Conservation (phyloP, 2,888 invertebrate genomes). For the Scelioninae gen. 1 region DNA sequence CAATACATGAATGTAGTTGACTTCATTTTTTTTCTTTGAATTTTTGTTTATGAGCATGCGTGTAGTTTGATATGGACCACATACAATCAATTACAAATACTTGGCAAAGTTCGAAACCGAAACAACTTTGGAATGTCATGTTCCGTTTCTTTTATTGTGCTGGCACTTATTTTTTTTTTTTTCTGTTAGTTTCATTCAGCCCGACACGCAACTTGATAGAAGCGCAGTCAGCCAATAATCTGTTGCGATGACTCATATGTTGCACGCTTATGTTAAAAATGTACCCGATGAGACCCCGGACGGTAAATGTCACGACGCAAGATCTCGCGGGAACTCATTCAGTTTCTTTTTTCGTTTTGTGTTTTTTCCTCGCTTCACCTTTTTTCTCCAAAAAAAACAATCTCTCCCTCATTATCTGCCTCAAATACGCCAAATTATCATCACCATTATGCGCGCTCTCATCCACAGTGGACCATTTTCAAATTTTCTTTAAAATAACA, state of each 20-base stretch:
- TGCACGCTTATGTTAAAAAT: conserved; percentile 68
- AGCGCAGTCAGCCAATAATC: conserved; percentile 71
- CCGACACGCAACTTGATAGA: conserved; percentile 67
- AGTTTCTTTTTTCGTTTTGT: not conserved
- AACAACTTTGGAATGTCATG: conserved; percentile 35
- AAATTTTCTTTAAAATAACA: too few relatives aligned
- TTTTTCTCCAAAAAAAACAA: too few relatives aligned
- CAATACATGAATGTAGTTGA: too few relatives aligned
- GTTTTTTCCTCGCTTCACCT: not conserved
- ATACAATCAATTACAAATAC: not conserved
- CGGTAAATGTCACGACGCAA: conserved; percentile 64
- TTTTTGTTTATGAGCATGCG: too few relatives aligned
- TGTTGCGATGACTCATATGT: conserved; percentile 70
- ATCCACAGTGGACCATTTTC: too few relatives aligned
- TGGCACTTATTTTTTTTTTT: conserved; percentile 12
- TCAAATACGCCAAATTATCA: too few relatives aligned
- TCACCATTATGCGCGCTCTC: too few relatives aligned
- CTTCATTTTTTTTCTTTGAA: too few relatives aligned
- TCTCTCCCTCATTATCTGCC: too few relatives aligned
- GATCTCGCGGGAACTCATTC: not conserved
- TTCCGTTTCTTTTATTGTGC: conserved; percentile 32
- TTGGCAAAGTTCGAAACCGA: conserved; percentile 2
- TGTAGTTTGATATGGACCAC: too few relatives aligned
- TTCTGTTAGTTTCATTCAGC: conserved; percentile 53
- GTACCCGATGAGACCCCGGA: conserved; percentile 63